A percentile compares a stretch with the other conserved stretches of the same genome.
Conservation (phyloP, 2,888 invertebrate species). For the Tromatobia lineatoria region DNA sequence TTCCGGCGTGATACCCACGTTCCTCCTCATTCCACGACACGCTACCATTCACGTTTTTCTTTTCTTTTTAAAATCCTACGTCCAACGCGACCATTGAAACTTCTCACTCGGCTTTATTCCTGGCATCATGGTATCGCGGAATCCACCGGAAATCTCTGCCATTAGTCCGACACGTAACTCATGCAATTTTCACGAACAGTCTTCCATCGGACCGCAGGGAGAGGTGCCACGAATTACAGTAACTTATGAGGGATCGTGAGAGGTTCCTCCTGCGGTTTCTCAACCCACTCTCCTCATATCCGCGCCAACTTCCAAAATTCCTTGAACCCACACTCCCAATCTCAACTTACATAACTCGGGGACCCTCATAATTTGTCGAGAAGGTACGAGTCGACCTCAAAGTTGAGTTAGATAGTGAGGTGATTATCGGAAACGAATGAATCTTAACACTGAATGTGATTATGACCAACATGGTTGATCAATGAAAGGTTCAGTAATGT, state of each 20-base stretch:
- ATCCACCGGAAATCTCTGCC: slow-evolving; percentile 63
- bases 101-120: slow-evolving; percentile 27
- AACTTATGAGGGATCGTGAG: slow-evolving; percentile 51
- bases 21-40: background rate
- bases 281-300: background rate
- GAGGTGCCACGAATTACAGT: slow-evolving; percentile 23
- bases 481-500: background rate
- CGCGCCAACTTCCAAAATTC: slow-evolving; percentile 42
- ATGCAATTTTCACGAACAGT: slow-evolving; percentile 58
- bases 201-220: background rate
- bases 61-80: slow-evolving; percentile 8
- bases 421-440: background rate
- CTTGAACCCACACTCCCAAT: slow-evolving; percentile 22
- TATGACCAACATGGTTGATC: background rate
- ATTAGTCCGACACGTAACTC: slow-evolving; percentile 69
- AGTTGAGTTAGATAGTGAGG: background rate
- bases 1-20: slow-evolving; percentile 40
- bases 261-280: slow-evolving; percentile 37
- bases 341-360: slow-evolving; percentile 5
- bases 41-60: background rate
- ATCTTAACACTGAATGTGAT: background rate
- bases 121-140: slow-evolving; percentile 2
- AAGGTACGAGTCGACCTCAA: background rate
- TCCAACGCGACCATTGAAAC: slow-evolving; percentile 24
- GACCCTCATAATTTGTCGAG: slow-evolving; percentile 33